Evolutionary conservation across 2,113 vertebrate genomes (phyloP), one percentile per base, ranked within the genome.

Genomic region (Nesogale talazaci): DNA sequence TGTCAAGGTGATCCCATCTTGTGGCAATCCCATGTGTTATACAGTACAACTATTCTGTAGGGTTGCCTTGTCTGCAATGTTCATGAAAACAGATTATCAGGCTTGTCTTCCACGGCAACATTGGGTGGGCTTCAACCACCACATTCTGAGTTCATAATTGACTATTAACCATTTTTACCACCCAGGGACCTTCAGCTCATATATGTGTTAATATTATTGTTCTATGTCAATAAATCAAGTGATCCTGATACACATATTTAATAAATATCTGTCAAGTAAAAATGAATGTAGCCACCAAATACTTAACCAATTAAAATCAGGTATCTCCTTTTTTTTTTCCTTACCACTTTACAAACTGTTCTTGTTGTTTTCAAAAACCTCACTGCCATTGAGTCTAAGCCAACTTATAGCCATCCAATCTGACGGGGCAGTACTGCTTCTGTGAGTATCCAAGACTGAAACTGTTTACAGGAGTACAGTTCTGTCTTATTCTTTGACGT

Each of bases 271-370:
- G 76, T 84, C 74, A 23, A 40, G 31, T 56, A 86, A 82, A 93
- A 76, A 7, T 81, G 38, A 90, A 69, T 63, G 31, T 34, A 83
- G 67, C 74, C 27, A 70, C 2, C 57, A 63, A 40, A 22, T 65
- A 25, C 34, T 93, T 27, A 96, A 86, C 74, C 92, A 80, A 85
- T 79, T 94, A 89, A 38, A 85, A 88, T 56, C 46, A 42, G 7
- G 10, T 74, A 16, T 69, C 87, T 92, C 78, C 80, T 40, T 65
- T 52, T 81, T 65, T 36, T 40, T 70, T 92, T 86, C 83, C 84
- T 84, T 87, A 25, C 52, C 46, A 90, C 20, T 82, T 95, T 93
- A 94, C 79, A 34, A 78, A 42, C 42, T 61, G 17, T 23, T 61
- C 8, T 61, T 61, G 59, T 61, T 61, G 59, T 61, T 61, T 3